These are phyloP conservation scores for Australoheros facetus DNA, from an alignment of 2,797 vertebrate genomes.

Conservation along the genomic window DNA sequence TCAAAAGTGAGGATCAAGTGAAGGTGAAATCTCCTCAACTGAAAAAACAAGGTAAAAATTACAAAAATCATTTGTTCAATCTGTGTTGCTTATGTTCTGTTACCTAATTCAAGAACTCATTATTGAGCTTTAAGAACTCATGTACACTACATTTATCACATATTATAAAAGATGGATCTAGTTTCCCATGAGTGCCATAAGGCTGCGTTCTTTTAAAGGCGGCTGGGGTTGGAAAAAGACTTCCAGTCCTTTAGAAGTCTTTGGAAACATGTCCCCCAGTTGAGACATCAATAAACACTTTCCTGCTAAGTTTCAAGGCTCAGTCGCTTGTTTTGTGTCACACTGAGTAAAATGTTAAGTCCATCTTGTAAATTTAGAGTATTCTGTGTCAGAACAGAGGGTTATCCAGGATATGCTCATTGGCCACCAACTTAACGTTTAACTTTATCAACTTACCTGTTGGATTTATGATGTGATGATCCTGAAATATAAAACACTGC, in stretches of 20 bases:
- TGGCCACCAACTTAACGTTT: background rate
- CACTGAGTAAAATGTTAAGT: background rate
- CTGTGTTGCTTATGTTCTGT: background rate
- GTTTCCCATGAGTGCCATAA: background rate
- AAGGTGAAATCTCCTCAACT: slow-evolving; percentile 65
- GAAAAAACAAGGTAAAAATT: slow-evolving; percentile 83
- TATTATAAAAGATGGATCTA: background rate
- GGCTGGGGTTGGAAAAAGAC: no score
- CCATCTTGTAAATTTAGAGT: no score
- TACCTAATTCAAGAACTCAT: background rate
- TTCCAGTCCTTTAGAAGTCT: background rate
- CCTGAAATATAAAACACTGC: background rate
- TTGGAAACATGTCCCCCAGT: no score
- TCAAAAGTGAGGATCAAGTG: slow-evolving; percentile 54
- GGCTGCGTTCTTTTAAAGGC: no score
- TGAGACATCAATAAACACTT: background rate
- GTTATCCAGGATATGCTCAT: background rate
- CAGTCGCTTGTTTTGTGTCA: background rate
- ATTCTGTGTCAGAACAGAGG: background rate
- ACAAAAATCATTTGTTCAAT: background rate
- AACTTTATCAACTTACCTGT: background rate
- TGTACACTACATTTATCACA: background rate
- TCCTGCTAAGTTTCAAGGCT: background rate
- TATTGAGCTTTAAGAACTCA: background rate
- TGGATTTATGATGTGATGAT: background rate